Evolutionary conservation across 2,888 invertebrate species (phyloP).

Genomic region (Cyaniris semiargus): DNA sequence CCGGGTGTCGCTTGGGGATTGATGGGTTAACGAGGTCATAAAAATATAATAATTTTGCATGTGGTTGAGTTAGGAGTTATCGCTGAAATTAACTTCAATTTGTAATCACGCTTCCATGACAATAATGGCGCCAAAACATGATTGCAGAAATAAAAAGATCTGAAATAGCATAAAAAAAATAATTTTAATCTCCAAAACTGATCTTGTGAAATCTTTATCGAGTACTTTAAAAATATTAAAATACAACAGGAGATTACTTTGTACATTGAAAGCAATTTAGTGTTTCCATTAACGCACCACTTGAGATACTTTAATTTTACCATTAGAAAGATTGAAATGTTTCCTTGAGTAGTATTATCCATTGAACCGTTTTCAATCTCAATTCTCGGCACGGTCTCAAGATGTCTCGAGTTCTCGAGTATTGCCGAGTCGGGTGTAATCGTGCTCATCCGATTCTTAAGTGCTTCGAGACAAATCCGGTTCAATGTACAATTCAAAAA

Average conservation of each 20-base stretch:
- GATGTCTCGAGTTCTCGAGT: neutral
- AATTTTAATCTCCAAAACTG: no score
- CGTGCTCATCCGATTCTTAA: slow-evolving; percentile 4
- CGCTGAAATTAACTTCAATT: no score
- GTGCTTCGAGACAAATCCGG: slow-evolving; percentile 13
- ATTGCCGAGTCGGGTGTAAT: slow-evolving; percentile 1
- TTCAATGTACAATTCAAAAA: slow-evolving; percentile 2
- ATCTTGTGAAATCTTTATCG: no score
- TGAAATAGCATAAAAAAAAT: no score
- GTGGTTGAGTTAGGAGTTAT: no score
- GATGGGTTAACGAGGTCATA: no score
- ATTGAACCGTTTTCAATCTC: slow-evolving; percentile 7
- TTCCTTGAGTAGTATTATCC: neutral
- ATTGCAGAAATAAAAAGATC: no score
- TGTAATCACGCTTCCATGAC: no score
- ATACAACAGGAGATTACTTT: neutral
- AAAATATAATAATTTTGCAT: no score
- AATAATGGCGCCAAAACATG: no score
- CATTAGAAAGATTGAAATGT: neutral
- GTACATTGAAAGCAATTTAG: neutral
- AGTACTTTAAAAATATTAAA: no score
- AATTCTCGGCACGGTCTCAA: neutral
- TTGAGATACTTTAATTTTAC: neutral
- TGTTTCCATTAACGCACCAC: neutral
- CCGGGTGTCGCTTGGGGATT: no score